phyloP scores from a whole-genome alignment of 2,888 invertebrate species.

The Leptinotarsa haldemani region DNA sequence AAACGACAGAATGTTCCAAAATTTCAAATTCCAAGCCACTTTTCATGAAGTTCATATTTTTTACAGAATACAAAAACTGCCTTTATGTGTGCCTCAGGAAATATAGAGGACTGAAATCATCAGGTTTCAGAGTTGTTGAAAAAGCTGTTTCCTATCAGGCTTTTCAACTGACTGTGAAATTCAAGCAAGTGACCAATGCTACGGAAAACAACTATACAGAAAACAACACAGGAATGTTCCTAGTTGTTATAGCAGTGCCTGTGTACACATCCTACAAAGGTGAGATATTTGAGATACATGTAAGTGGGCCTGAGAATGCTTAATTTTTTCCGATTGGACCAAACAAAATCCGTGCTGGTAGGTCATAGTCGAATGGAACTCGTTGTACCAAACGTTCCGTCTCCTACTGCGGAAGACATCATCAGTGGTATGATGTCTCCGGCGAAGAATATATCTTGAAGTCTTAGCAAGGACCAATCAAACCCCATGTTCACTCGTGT shows the following conservation, averaged over 20 bases:
- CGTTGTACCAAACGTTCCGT: too few species aligned
- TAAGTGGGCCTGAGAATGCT: too few species aligned
- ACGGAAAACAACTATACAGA: slow-evolving; percentile 57
- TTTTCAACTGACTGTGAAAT: slow-evolving; percentile 77
- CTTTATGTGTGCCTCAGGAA: slow-evolving; percentile 76
- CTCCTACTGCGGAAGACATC: too few species aligned
- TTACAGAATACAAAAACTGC: slow-evolving; percentile 65
- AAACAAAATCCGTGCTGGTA: not conserved
- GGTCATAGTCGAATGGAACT: too few species aligned
- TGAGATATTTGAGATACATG: slow-evolving; percentile 61
- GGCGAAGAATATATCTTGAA: too few species aligned
- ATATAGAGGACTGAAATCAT: slow-evolving; percentile 72
- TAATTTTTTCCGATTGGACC: not conserved
- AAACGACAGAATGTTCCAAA: too few species aligned
- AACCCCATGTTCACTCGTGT: too few species aligned
- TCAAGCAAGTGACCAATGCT: slow-evolving; percentile 72
- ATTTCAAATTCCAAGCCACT: too few species aligned
- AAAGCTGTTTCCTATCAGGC: slow-evolving; percentile 75
- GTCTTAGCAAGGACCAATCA: too few species aligned
- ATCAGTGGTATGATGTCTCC: too few species aligned
- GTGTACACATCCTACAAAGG: slow-evolving; percentile 83
- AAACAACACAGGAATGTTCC: slow-evolving; percentile 67
- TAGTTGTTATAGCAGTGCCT: slow-evolving; percentile 80
- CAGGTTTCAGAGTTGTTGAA: slow-evolving; percentile 74
- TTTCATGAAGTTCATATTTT: slow-evolving; percentile 19